Evolutionary conservation across 2,888 invertebrate species (phyloP).

Genomic region (Drosophila percnosoma): DNA sequence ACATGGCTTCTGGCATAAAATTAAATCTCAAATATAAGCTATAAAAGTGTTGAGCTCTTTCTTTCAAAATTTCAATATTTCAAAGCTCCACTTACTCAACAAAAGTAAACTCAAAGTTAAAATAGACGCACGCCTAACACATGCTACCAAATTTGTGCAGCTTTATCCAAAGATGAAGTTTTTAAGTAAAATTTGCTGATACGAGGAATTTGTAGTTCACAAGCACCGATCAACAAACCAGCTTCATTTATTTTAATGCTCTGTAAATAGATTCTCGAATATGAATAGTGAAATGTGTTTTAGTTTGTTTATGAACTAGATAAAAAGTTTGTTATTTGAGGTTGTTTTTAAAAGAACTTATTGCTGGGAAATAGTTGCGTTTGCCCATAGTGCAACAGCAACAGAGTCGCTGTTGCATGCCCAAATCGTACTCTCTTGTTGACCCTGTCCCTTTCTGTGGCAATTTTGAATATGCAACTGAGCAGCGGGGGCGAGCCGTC

Average conservation of each 20-base stretch:
- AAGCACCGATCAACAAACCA: background rate
- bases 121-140: background rate
- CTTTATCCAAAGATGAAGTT: background rate
- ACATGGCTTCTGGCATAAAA: background rate
- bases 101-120: background rate
- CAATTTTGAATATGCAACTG: slow-evolving; percentile 52
- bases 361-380: background rate
- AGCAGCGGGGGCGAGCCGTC: slow-evolving; percentile 19
- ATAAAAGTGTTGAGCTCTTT: background rate
- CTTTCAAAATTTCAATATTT: background rate
- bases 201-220: background rate
- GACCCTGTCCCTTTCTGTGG: slow-evolving; percentile 6
- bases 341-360: background rate
- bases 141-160: background rate
- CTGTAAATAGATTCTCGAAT: background rate
- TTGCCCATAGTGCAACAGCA: slow-evolving; percentile 5
- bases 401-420: slow-evolving; percentile 46
- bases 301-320: background rate
- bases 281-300: background rate
- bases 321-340: background rate
- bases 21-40: background rate
- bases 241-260: background rate
- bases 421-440: background rate
- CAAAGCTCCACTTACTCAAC: background rate
- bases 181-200: background rate